Evolutionary conservation across 53 echinoderm and acorn worm species (phyloP), one percentile per base, ranked within the genome.

Genomic region (Echinometra lucunter): DNA sequence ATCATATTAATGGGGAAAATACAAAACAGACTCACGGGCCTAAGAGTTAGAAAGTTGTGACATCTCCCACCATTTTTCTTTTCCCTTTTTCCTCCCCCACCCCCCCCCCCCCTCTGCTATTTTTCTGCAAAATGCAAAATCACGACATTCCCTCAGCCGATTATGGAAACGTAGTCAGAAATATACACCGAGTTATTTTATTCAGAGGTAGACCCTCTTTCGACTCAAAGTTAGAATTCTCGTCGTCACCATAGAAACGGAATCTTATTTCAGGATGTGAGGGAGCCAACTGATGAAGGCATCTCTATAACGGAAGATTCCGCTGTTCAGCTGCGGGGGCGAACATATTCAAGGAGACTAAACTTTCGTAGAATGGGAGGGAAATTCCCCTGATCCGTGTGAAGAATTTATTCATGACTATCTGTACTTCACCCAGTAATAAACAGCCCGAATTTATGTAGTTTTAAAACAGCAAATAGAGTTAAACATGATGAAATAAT

Each of bases 201-300:
- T 27, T n/a, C 47, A 47, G 85, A 85, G 27, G 1, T 45, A 85
- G 85, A 85, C 49, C 28, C 49, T 28, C 85, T 28, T 85, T 49
- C 49, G 3, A 85, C n/a, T 28, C 45, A 47, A n/a, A 30, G 3
- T 45, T 85, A 1, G 15, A 35, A 78, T 85, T 85, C 85, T 28
- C 85, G n/a, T n/a, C 10, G 85, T 85, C 6, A 30, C 85, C 30
- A 85, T 85, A 21, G 85, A 45, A 85, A 85, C 85, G 2, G 9
- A 49, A 85, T 85, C 85, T 85, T 85, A 40, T 85, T 85, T 37
- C 47, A 85, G 85, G 85, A 47, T 85, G 85, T 85, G 49, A 49
- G 30, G 85, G 28, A 28, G 49, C 21, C 85, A 49, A 85, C 15
- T 85, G 85, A 85, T 47, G 85, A 30, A 28, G 49, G n/a, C 25